A percentile compares a stretch with the other conserved stretches of the same genome.
Conservation (phyloP, 2,888 invertebrate genomes). For the Chaitophorus viminalis region DNA sequence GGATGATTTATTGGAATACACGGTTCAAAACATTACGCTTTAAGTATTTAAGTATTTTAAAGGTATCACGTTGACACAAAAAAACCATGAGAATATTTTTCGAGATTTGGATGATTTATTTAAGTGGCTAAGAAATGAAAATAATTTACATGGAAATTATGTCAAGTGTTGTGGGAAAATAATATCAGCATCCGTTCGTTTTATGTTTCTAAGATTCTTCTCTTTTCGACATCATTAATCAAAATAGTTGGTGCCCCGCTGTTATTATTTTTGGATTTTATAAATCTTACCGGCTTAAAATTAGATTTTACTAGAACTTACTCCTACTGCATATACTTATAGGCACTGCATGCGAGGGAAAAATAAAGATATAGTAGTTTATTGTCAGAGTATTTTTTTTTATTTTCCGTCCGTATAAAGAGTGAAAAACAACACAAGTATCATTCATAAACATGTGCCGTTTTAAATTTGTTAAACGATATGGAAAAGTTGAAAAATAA, state of each 20-base stretch:
- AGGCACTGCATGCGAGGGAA: neutral
- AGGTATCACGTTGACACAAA: slow-evolving; percentile 12
- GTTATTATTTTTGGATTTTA: slow-evolving; percentile 29
- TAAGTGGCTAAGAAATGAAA: slow-evolving; percentile 4
- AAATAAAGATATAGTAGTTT: slow-evolving; percentile 22
- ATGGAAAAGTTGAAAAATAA: too few species aligned
- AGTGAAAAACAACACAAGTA: too few species aligned
- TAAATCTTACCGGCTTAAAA: slow-evolving; percentile 38
- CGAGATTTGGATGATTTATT: slow-evolving; percentile 32
- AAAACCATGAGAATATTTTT: slow-evolving; percentile 13
- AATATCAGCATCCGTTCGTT: slow-evolving; percentile 39
- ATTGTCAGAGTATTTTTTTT: neutral
- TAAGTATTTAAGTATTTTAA: neutral
- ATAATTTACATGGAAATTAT: slow-evolving; percentile 52
- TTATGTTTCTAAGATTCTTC: slow-evolving; percentile 45
- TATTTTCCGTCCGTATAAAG: too few species aligned
- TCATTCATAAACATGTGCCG: too few species aligned
- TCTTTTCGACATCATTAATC: slow-evolving; percentile 49
- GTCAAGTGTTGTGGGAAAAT: slow-evolving; percentile 46
- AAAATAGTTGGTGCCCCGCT: slow-evolving; percentile 28
- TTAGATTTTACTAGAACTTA: slow-evolving; percentile 8
- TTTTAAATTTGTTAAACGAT: too few species aligned
- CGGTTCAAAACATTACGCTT: neutral
- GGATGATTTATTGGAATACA: too few species aligned
- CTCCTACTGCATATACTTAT: neutral